A percentile compares a stretch with the other conserved stretches of the same genome.
Conservation (phyloP, 2,113 vertebrate species). For the Semnornis frantzii region DNA sequence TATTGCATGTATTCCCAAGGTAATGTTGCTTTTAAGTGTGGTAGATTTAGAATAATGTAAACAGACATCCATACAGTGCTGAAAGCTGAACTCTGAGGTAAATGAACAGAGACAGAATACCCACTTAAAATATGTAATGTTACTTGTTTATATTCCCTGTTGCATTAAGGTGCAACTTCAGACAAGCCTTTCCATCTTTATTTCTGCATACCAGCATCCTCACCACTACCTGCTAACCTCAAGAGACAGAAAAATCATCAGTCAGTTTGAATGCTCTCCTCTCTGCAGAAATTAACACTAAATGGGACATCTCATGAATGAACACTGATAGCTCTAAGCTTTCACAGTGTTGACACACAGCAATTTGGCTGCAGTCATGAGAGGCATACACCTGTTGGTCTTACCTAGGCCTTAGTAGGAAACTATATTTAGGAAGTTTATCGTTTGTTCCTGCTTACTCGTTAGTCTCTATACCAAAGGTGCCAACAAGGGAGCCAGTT, state of each 20-base stretch:
- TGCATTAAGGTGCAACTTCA: neutral
- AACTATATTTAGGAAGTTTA: neutral
- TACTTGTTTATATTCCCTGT: neutral
- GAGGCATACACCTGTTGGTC: neutral
- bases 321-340: neutral
- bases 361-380: neutral
- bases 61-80: neutral
- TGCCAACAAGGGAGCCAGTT: neutral
- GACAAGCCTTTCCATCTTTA: neutral
- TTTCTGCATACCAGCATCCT: neutral
- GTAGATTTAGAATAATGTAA: neutral
- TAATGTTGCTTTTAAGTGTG: constrained; percentile 5
- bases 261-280: neutral
- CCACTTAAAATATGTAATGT: neutral
- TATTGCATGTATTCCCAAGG: neutral
- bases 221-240: neutral
- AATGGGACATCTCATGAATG: neutral
- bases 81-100: neutral
- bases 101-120: neutral
- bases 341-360: neutral
- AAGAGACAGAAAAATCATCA: neutral
- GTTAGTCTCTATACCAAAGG: neutral
- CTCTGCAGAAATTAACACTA: neutral
- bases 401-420: neutral
- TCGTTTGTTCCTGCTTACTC: neutral